These are phyloP conservation scores for Taeniopygia guttata DNA, from an alignment of 2,797 vertebrate species.

Conservation along the genomic window DNA sequence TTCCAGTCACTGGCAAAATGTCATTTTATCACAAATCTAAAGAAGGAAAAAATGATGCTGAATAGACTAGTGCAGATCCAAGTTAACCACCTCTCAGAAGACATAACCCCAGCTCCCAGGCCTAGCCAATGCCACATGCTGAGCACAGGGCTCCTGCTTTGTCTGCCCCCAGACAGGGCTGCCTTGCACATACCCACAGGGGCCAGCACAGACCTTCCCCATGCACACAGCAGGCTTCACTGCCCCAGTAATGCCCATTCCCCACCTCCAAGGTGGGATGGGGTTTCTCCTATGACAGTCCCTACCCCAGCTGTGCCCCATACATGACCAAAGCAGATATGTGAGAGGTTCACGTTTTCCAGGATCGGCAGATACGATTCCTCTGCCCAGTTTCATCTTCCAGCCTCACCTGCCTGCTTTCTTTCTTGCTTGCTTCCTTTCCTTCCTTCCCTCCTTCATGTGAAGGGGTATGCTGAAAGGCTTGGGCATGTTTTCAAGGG, in stretches of 20 bases:
- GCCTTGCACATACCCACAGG: fast-evolving
- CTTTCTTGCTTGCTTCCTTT: not conserved
- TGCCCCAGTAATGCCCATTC: fast-evolving
- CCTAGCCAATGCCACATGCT: not conserved
- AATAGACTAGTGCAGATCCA: not conserved
- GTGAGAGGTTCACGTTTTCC: not conserved
- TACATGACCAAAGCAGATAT: not conserved
- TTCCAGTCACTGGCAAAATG: not conserved
- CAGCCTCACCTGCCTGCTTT: fast-evolving
- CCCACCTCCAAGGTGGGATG: not conserved
- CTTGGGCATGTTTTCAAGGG: not conserved
- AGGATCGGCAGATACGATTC: not conserved
- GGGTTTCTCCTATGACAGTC: not conserved
- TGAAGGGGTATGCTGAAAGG: not conserved
- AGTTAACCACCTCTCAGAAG: not conserved
- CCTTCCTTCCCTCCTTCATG: too few species aligned
- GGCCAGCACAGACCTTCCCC: not conserved
- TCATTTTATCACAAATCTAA: not conserved
- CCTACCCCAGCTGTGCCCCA: not conserved
- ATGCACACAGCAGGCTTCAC: fast-evolving
- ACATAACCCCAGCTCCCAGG: not conserved
- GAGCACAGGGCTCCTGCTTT: not conserved
- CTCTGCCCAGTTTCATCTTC: not conserved
- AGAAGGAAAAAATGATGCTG: not conserved
- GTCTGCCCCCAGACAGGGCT: not conserved